Evolutionary conservation across 2,888 invertebrate genomes (phyloP).

Genomic region (Drosophila percnosoma): DNA sequence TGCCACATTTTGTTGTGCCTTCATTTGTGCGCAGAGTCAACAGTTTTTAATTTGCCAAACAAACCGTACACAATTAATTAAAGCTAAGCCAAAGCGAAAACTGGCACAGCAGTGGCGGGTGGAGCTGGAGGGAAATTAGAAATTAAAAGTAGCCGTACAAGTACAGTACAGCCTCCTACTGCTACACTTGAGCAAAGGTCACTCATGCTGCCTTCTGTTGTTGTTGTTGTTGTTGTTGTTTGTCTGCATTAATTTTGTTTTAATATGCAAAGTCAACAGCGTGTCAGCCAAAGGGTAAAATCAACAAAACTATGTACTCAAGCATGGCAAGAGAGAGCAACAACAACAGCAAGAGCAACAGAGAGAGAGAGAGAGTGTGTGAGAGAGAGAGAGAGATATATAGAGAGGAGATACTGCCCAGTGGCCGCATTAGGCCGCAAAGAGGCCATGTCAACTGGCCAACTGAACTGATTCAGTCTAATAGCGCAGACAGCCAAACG

Average conservation of each 20-base stretch:
- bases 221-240: conserved; percentile 40
- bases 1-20: conserved; percentile 35
- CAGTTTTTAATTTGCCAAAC: conserved; percentile 78
- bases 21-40: conserved; percentile 70
- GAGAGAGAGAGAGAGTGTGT: neutral
- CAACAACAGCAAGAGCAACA: neutral
- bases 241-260: conserved; percentile 75
- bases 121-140: conserved; percentile 42
- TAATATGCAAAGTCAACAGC: conserved; percentile 79
- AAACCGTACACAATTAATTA: conserved; percentile 76
- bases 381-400: too few relatives aligned
- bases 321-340: conserved; percentile 9
- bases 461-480: conserved; percentile 62
- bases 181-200: conserved; percentile 44
- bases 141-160: conserved; percentile 73
- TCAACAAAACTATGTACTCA: conserved; percentile 66
- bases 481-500: conserved; percentile 35
- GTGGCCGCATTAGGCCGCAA: conserved; percentile 65
- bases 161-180: conserved; percentile 44
- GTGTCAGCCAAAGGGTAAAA: conserved; percentile 76
- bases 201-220: conserved; percentile 8
- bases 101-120: neutral
- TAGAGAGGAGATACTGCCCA: conserved; percentile 39
- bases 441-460: conserved; percentile 62
- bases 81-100: conserved; percentile 50